Conservation (phyloP, 1,140 invertebrate genomes). For the Calliopsis andreniformis region DNA sequence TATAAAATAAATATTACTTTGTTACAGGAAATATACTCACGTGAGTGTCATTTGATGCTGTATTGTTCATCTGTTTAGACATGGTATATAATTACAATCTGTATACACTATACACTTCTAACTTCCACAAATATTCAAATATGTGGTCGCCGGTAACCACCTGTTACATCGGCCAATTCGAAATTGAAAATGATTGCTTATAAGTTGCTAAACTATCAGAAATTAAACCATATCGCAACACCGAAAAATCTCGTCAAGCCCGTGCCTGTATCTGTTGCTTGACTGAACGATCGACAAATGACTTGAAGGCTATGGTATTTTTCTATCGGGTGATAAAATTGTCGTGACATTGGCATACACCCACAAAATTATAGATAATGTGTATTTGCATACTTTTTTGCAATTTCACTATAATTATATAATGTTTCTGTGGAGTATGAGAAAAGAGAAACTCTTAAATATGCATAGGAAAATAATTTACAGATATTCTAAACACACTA, state of each 20-base stretch:
- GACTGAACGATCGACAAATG: background rate
- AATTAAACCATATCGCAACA: no score
- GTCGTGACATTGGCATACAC: background rate
- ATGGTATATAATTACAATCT: constrained; percentile 6
- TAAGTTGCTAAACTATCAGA: background rate
- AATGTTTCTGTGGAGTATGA: no score
- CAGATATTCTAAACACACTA: no score
- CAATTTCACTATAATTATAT: no score
- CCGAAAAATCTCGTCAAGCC: background rate
- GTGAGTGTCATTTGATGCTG: background rate
- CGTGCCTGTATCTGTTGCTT: background rate
- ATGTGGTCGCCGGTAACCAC: constrained; percentile 4
- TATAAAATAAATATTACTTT: background rate
- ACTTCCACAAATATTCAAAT: background rate
- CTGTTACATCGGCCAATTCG: background rate
- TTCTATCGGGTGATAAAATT: constrained; percentile 8
- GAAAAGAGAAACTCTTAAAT: no score
- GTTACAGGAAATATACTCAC: constrained; percentile 21
- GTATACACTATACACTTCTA: background rate
- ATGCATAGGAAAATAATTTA: no score
- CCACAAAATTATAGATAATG: background rate
- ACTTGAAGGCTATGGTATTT: background rate
- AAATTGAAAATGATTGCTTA: background rate
- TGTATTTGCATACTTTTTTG: background rate
- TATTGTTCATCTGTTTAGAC: background rate